phyloP scores from a whole-genome alignment of 1,140 invertebrate genomes.

The Bathynomus jamesi region DNA sequence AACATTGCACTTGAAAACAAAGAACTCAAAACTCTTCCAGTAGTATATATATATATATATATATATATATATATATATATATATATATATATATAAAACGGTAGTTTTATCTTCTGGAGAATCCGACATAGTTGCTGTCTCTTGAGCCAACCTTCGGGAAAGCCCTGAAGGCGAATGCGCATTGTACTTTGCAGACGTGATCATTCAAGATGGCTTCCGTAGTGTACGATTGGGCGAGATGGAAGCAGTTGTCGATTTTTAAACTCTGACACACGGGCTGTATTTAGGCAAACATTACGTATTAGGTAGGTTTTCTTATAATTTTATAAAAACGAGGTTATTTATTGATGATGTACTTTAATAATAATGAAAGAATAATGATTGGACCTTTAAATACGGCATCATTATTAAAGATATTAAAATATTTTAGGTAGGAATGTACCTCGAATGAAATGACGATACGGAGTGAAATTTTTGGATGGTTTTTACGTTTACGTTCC shows the following conservation, averaged over 20 bases:
- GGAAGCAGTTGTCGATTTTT: constrained; percentile 50
- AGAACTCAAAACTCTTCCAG: background rate
- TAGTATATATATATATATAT: background rate
- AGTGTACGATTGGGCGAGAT: constrained; percentile 44
- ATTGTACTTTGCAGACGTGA: constrained; percentile 52
- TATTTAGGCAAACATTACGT: constrained; percentile 19
- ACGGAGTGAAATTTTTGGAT: no score
- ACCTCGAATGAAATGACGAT: no score
- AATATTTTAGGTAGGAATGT: no score
- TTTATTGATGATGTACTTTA: no score
- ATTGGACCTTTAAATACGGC: no score
- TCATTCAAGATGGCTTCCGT: constrained; percentile 47
- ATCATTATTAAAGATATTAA: no score
- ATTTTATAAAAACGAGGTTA: no score
- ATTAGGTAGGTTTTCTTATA: no score
- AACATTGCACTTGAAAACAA: background rate
- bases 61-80: background rate
- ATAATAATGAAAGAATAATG: no score
- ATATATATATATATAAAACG: background rate
- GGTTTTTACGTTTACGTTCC: no score
- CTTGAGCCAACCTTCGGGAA: constrained; percentile 41
- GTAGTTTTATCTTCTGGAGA: constrained; percentile 7
- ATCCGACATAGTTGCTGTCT: constrained; percentile 36
- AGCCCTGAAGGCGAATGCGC: constrained; percentile 49
- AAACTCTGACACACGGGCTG: constrained; percentile 51